Evolutionary conservation across 1,140 invertebrate genomes (phyloP), one percentile per base, ranked within the genome.

Genomic region (Pseudomyrmex cubaensis): DNA sequence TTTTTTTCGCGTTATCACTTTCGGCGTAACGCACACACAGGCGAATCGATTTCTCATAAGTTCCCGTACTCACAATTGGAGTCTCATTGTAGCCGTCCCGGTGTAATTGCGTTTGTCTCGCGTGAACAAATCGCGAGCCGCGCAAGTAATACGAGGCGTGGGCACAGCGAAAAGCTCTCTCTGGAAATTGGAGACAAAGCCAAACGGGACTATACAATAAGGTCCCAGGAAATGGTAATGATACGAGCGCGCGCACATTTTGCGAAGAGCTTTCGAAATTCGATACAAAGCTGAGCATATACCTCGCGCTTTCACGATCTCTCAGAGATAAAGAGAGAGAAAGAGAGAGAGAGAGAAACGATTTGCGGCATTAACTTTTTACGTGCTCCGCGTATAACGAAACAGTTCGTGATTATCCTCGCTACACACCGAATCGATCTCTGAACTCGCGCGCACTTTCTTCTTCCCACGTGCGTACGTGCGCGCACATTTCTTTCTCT

Each of bases 361-460:
- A 52, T 52, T 52, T 52, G 50, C 10, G 9, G 9, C 25, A 35
- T 64, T 25, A n/a, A 17, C 15, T 66, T 66, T 44, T 66, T 64
- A 61, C 9, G 4, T 35, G 20, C 12, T 8, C 44, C 12, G 54
- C 17, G 44, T 62, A 20, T 20, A 62, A 63, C 59, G 20, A 75
- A 1, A 12, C 63, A 50, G n/a, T 44, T 10, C 8, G 5, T 20
- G 67, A 59, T 70, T 72, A 35, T 80, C 12, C 66, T 9, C 54
- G n/a, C 17, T 25, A 20, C 54, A 25, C 25, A 25, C 0, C 15
- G 54, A 50, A 80, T 80, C 8, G 76, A 80, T 80, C 46, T 35
- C 44, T 50, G 66, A 59, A 59, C 64, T 66, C 12, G 35, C 66
- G 35, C 66, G 46, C 35, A 72, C 66, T 80, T 80, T 80, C 76